phyloP scores from a whole-genome alignment of 2,797 vertebrate species.

The Alcedo quadribrachys region DNA sequence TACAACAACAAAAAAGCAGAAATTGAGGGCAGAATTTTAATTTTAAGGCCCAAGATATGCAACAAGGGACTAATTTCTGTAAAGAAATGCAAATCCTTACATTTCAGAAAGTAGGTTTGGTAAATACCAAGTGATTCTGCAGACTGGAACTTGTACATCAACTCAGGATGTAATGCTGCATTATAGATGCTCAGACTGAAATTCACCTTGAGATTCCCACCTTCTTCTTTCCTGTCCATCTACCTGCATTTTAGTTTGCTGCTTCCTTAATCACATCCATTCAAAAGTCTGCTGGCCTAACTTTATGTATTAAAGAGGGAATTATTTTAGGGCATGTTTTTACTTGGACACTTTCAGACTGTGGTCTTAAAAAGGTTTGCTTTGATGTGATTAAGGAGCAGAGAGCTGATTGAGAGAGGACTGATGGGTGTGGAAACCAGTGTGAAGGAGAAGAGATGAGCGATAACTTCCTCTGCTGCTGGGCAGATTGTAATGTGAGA shows the following conservation, averaged over 20 bases:
- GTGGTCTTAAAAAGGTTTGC: not conserved
- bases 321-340: not conserved
- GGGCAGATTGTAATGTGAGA: not conserved
- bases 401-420: not conserved
- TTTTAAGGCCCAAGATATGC: not conserved
- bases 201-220: not conserved
- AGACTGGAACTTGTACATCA: not conserved
- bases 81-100: not conserved
- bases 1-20: not conserved
- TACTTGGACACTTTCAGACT: not conserved
- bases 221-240: not conserved
- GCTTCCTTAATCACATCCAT: not conserved
- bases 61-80: not conserved
- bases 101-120: not conserved
- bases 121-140: not conserved
- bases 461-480: not conserved
- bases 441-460: not conserved
- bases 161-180: not conserved
- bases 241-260: not conserved
- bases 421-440: slow-evolving; percentile 6
- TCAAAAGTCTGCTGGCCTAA: not conserved
- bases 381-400: not conserved
- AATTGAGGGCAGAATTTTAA: not conserved
- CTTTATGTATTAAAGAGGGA: not conserved
- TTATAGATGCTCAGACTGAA: not conserved